phyloP scores from a whole-genome alignment of 2,113 vertebrate genomes.

The Lampris megalopsis region DNA sequence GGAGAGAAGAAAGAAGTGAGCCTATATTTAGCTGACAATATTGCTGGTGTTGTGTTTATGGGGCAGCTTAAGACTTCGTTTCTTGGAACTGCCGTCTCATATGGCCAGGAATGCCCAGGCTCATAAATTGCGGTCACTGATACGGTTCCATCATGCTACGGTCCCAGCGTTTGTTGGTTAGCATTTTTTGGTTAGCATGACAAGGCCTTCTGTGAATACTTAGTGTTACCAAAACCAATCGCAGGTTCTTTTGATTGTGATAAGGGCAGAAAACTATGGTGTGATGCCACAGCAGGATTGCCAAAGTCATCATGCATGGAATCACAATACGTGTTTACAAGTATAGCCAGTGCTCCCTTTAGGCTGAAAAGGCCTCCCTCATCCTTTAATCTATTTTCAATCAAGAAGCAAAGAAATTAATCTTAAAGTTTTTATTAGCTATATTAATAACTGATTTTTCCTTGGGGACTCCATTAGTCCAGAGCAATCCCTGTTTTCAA shows the following conservation, averaged over 20 bases:
- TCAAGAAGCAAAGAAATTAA: too few relatives aligned
- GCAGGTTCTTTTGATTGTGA: neutral
- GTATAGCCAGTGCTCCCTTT: neutral
- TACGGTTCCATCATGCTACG: constrained; percentile 90
- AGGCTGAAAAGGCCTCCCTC: too few relatives aligned
- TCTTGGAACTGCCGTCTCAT: constrained; percentile 89
- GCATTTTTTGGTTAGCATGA: constrained; percentile 56
- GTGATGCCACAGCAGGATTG: neutral
- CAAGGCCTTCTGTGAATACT: constrained; percentile 75
- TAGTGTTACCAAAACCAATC: constrained; percentile 6
- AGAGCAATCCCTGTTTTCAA: too few relatives aligned
- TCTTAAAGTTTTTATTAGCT: too few relatives aligned
- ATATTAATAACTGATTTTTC: too few relatives aligned
- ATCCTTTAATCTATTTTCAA: too few relatives aligned
- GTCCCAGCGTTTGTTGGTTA: constrained; percentile 75
- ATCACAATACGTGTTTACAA: constrained; percentile 16
- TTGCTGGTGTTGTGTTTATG: constrained; percentile 88
- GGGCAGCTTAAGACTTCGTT: constrained; percentile 82
- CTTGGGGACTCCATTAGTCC: too few relatives aligned
- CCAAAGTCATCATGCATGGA: constrained; percentile 1
- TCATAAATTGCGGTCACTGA: constrained; percentile 90
- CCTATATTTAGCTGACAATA: constrained; percentile 95
- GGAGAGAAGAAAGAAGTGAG: constrained; percentile 40
- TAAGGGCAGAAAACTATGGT: neutral
- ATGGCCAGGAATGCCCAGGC: constrained; percentile 90